A percentile compares a stretch with the other conserved stretches of the same genome.
Conservation (phyloP, 2,797 vertebrate species). For the Chelon labrosus region DNA sequence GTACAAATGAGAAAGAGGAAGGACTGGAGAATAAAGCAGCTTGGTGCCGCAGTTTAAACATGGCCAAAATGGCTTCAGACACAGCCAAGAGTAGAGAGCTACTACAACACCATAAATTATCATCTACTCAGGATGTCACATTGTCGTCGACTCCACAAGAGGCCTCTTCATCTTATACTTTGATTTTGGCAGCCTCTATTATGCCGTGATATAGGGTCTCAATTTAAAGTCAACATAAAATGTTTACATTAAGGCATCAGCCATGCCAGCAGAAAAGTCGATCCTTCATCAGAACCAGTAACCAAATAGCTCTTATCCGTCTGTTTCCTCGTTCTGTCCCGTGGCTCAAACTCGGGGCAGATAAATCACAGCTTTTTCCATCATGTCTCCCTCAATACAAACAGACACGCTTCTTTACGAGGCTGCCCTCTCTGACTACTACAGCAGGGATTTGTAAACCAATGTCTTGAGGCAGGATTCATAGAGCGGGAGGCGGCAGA, state of each 20-base stretch:
- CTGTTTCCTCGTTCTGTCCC: constrained; percentile 69
- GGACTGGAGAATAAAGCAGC: constrained; percentile 60
- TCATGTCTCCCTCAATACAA: constrained; percentile 72
- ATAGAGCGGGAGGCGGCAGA: constrained; percentile 61
- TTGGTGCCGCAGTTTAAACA: constrained; percentile 54
- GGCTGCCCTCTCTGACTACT: constrained; percentile 61
- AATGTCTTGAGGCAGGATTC: constrained; percentile 70
- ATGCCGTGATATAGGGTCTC: constrained; percentile 50
- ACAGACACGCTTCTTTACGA: constrained; percentile 70
- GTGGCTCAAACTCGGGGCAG: constrained; percentile 44
- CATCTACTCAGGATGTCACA: constrained; percentile 67
- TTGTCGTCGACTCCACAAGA: constrained; percentile 61
- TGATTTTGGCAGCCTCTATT: constrained; percentile 56
- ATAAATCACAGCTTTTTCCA: constrained; percentile 76
- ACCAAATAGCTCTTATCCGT: constrained; percentile 68
- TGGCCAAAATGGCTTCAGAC: constrained; percentile 48
- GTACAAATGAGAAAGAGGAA: constrained; percentile 65
- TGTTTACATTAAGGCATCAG: constrained; percentile 54
- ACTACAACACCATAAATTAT: constrained; percentile 61
- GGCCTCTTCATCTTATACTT: constrained; percentile 59
- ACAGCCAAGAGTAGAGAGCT: constrained; percentile 49
- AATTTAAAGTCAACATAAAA: constrained; percentile 64
- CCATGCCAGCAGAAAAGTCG: constrained; percentile 58
- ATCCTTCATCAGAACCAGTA: constrained; percentile 61
- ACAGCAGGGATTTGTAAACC: constrained; percentile 70